Evolutionary conservation across 2,888 invertebrate genomes (phyloP).

Genomic region (Polydrusus tereticollis): DNA sequence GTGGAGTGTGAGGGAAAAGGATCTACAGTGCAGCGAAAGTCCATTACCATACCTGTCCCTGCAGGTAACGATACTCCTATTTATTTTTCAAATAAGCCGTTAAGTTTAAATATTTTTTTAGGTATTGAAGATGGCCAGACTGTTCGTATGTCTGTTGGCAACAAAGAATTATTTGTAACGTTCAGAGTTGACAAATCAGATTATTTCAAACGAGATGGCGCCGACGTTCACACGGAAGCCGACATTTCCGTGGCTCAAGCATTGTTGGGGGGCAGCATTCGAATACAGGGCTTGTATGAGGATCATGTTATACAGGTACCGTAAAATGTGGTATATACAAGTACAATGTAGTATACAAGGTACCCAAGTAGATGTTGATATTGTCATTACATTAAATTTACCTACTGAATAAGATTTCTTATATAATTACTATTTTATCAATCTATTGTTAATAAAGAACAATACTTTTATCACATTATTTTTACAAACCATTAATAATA

Average conservation of each 20-base stretch:
- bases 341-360: background rate
- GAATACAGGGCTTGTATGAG: conserved; percentile 95
- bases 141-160: conserved; percentile 92
- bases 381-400: too few relatives aligned
- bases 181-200: conserved; percentile 91
- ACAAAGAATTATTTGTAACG: conserved; percentile 92
- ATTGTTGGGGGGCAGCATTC: conserved; percentile 90
- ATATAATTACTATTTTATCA: too few relatives aligned
- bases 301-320: conserved; percentile 90
- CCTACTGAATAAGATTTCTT: too few relatives aligned
- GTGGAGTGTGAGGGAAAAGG: conserved; percentile 93
- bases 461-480: too few relatives aligned
- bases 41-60: conserved; percentile 93
- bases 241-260: conserved; percentile 92
- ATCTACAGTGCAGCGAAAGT: conserved; percentile 85
- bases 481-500: too few relatives aligned
- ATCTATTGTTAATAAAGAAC: too few relatives aligned
- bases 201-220: conserved; percentile 92
- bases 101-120: conserved; percentile 45
- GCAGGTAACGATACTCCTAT: conserved; percentile 70
- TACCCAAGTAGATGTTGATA: background rate
- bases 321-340: background rate
- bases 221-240: conserved; percentile 96
- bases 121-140: conserved; percentile 98
- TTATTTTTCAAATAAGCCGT: background rate